phyloP scores from a whole-genome alignment of 2,113 vertebrate genomes.

The Microtus oregoni region DNA sequence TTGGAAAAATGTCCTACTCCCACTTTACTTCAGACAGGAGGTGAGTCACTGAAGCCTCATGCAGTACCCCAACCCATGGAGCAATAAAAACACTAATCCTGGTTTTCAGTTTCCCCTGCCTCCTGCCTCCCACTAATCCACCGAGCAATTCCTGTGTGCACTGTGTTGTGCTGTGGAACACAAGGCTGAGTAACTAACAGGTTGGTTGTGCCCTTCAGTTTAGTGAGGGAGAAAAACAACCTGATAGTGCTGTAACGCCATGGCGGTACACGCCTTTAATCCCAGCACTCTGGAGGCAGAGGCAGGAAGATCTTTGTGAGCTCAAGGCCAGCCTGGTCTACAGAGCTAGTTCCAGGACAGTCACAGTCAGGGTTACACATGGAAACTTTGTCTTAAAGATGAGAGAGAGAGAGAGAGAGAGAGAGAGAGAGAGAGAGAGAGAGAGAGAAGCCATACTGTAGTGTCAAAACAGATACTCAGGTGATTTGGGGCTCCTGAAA shows the following conservation, averaged over 20 bases:
- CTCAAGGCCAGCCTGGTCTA: no score
- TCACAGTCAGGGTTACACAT: no score
- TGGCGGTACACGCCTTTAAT: no score
- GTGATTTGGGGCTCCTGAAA: neutral
- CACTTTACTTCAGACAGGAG: slow-evolving; percentile 14
- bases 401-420: no score
- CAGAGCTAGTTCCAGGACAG: no score
- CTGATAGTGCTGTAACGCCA: neutral
- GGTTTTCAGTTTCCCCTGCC: neutral
- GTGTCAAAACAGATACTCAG: neutral
- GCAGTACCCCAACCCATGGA: neutral
- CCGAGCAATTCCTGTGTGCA: neutral
- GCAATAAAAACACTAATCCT: neutral
- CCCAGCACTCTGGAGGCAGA: no score
- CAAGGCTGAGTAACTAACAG: neutral
- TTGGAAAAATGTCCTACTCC: neutral
- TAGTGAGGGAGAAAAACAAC: neutral
- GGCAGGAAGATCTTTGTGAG: no score
- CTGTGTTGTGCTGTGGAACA: neutral
- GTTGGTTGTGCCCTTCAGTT: neutral
- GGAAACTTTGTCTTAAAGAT: no score
- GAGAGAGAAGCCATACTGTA: neutral
- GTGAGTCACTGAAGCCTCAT: neutral
- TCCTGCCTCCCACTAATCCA: neutral
- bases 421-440: no score